These are phyloP conservation scores for Dasyprocta punctata DNA, from an alignment of 2,113 vertebrate genomes.

Conservation along the genomic window DNA sequence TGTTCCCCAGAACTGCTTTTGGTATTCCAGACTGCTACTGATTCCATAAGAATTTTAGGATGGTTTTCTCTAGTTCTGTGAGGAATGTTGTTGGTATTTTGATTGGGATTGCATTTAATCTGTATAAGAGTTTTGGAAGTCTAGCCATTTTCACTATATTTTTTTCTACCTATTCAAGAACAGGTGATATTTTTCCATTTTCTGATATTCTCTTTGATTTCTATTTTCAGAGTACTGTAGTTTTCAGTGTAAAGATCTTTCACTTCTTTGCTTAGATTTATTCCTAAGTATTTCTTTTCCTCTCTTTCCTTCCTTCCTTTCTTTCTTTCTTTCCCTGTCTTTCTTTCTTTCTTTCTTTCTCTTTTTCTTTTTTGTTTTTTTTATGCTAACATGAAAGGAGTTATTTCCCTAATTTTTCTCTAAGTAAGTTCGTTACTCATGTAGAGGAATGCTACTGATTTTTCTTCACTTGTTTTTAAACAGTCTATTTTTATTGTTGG, in stretches of 20 bases:
- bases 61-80: background rate
- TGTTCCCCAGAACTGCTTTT: background rate
- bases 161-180: background rate
- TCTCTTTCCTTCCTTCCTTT: too few species aligned
- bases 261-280: background rate
- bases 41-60: background rate
- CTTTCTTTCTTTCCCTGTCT: too few species aligned
- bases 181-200: background rate
- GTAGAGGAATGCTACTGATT: background rate
- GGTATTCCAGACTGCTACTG: background rate
- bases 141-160: background rate
- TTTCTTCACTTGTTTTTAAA: background rate
- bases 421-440: background rate
- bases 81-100: background rate
- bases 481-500: constrained; percentile 37
- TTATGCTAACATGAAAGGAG: background rate
- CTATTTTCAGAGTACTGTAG: background rate
- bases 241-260: background rate
- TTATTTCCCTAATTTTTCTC: background rate
- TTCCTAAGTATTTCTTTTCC: background rate
- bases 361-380: too few species aligned
- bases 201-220: background rate
- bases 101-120: background rate
- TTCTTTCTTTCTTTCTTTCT: too few species aligned
- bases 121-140: background rate